Evolutionary conservation across 2,888 invertebrate species (phyloP).

Genomic region (Calameuta filiformis): DNA sequence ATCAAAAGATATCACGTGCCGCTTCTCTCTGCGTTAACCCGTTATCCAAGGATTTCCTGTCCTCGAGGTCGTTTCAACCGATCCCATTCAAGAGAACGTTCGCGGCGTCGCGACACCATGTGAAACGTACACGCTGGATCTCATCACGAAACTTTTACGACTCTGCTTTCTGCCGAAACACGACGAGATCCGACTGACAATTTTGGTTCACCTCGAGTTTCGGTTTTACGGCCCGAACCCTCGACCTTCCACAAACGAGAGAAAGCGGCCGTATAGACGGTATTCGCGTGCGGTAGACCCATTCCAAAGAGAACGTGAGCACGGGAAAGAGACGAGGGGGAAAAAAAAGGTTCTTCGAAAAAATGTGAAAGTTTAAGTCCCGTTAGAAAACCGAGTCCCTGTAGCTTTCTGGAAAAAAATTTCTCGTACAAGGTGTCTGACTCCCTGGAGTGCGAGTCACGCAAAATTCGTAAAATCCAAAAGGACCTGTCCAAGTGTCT

Average conservation of each 20-base stretch:
- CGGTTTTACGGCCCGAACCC: slow-evolving; percentile 7
- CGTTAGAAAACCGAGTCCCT: slow-evolving; percentile 14
- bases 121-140: neutral
- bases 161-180: slow-evolving; percentile 17
- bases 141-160: slow-evolving; percentile 31
- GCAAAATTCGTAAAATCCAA: slow-evolving; percentile 40
- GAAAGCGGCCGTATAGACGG: neutral
- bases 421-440: slow-evolving; percentile 44
- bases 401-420: slow-evolving; percentile 9
- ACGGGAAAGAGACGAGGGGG: slow-evolving; percentile 7
- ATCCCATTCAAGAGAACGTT: neutral
- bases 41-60: neutral
- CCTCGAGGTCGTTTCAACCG: neutral
- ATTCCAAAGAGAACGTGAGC: slow-evolving; percentile 18
- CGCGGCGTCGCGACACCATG: neutral
- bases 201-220: slow-evolving; percentile 4
- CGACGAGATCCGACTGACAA: neutral
- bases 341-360: slow-evolving; percentile 39
- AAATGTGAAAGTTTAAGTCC: slow-evolving; percentile 57
- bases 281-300: neutral
- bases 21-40: neutral
- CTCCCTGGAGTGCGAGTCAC: slow-evolving; percentile 50
- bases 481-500: slow-evolving; percentile 17
- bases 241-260: slow-evolving; percentile 7
- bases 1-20: neutral